Evolutionary conservation across 1,140 invertebrate genomes (phyloP).

Genomic region (Aradophagus sp.): DNA sequence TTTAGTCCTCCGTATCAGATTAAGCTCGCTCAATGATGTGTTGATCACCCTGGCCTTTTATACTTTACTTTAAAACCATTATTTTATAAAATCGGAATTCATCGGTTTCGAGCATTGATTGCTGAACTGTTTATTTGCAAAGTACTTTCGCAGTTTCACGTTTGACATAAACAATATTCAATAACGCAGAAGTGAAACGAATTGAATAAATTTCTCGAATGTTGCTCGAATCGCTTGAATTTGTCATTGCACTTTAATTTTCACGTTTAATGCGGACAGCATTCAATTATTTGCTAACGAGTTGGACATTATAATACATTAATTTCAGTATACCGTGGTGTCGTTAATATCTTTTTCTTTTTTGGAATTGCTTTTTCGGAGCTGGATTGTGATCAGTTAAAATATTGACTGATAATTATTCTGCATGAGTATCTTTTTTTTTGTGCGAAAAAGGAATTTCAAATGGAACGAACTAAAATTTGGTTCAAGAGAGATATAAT

Average conservation of each 20-base stretch:
- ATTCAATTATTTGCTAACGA: conserved; percentile 53
- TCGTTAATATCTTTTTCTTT: conserved; percentile 9
- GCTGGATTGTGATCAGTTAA: conserved; percentile 15
- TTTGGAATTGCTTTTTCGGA: conserved; percentile 11
- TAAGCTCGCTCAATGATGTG: conserved; percentile 47
- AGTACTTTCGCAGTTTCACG: conserved; percentile 37
- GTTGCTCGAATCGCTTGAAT: conserved; percentile 28
- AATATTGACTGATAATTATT: too few species aligned
- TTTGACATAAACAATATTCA: conserved; percentile 57
- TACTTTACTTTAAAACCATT: conserved; percentile 55
- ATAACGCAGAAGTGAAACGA: conserved; percentile 49
- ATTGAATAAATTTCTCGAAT: conserved; percentile 51
- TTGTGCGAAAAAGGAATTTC: too few species aligned
- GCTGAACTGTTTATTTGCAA: conserved; percentile 50
- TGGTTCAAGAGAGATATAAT: too few species aligned
- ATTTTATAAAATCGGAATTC: conserved; percentile 56
- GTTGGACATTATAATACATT: conserved; percentile 52
- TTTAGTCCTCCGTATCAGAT: conserved; percentile 37
- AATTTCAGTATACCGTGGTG: conserved; percentile 36
- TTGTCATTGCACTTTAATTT: conserved; percentile 52
- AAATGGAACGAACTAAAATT: too few species aligned
- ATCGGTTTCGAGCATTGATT: conserved; percentile 61
- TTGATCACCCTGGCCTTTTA: conserved; percentile 50
- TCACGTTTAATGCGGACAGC: conserved; percentile 47
- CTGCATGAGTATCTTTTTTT: too few species aligned